These are phyloP conservation scores for Lepus oiostolus DNA, from an alignment of 2,797 vertebrate genomes.

Conservation along the genomic window DNA sequence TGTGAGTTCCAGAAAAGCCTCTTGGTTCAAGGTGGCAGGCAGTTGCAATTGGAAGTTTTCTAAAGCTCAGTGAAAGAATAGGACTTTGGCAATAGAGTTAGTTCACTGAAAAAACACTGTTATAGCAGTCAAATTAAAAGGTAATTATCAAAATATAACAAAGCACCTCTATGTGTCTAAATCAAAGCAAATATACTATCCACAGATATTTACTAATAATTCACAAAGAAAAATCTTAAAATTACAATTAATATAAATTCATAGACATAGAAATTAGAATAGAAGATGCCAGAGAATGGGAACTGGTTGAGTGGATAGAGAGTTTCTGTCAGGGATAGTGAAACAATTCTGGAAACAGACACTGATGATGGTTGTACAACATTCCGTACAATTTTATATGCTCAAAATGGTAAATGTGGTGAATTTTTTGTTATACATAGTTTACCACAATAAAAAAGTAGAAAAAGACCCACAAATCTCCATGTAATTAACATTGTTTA, in stretches of 20 bases:
- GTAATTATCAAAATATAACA: not conserved
- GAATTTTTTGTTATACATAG: not conserved
- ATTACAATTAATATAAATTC: not conserved
- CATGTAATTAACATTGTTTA: not conserved
- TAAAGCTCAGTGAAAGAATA: not conserved
- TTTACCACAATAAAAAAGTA: not conserved
- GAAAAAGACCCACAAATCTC: not conserved
- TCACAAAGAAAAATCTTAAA: not conserved
- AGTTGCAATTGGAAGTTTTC: not conserved
- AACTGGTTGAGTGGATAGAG: too few relatives aligned
- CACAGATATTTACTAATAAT: not conserved
- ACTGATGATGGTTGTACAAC: too few relatives aligned
- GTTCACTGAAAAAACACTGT: not conserved
- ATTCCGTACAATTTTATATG: not conserved
- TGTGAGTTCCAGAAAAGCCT: not conserved
- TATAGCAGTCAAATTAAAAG: not conserved
- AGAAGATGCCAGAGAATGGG: not conserved
- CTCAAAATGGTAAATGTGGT: not conserved
- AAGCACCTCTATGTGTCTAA: not conserved
- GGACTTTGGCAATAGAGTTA: not conserved
- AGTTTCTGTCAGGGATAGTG: too few relatives aligned
- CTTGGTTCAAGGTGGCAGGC: not conserved
- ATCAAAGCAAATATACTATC: not conserved
- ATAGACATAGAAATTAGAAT: not conserved
- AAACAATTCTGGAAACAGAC: too few relatives aligned